Evolutionary conservation across 2,888 invertebrate species (phyloP), one percentile per base, ranked within the genome.

Genomic region (Synergus gifuensis): DNA sequence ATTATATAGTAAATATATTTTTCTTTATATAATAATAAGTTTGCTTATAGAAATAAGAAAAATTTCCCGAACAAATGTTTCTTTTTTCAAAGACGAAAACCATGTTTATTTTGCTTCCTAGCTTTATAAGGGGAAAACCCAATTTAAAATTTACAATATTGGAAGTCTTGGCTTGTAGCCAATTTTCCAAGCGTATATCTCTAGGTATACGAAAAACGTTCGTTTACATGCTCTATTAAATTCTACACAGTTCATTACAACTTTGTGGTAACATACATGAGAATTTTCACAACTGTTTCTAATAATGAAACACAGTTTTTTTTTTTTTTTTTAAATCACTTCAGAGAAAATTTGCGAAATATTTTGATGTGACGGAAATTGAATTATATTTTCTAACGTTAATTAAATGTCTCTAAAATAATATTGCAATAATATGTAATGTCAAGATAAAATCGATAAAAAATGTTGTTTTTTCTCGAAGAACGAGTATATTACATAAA

Each of bases 161-260:
- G 28, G 69, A 69, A 28, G 46, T 14, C n/a, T 7, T 69, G 28
- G 44, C 28, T 22, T 67, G 0, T 8, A 69, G 28, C 46, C 49
- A 69, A 69, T 49, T 49, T 49, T 28, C 49, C 69, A 69, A 36
- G n/a, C 66, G 16, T 69, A 28, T 16, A 42, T 44, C 14, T 46
- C 4, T 22, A 46, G 44, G 18, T 46, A 69, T 46, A 28, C 44
- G 44, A 12, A 42, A 8, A 58, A n/a, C n/a, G 4, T 42, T 44
- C 44, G 44, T 36, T 46, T 69, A 69, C 16, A 69, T 46, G 49
- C 46, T 69, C 46, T 22, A 69, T 69, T 69, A 69, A 28, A 49
- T 69, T 49, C 11, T 69, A 18, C 66, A 44, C 42, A 12, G 66
- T 66, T 66, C 42, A 18, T 66, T 66, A 66, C 66, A 18, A 66